Conservation (phyloP, 2,113 vertebrate genomes). For the Ctenomys sociabilis region DNA sequence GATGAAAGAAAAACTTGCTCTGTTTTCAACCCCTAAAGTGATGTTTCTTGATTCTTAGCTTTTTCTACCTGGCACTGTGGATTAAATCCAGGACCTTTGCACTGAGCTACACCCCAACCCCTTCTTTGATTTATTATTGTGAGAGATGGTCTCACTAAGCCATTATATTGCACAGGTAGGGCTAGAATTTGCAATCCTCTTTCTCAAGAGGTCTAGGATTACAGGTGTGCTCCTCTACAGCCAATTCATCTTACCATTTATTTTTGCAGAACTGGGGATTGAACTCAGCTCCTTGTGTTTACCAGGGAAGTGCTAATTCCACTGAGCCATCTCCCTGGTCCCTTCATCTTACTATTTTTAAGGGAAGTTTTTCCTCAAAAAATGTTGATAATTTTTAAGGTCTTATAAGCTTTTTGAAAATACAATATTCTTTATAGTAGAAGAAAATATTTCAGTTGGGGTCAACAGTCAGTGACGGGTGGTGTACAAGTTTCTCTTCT, state of each 20-base stretch:
- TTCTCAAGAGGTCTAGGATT: not conserved
- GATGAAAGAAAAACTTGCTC: not conserved
- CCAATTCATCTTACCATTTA: not conserved
- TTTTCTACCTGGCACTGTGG: not conserved
- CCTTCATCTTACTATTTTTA: not conserved
- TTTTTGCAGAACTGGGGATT: no score
- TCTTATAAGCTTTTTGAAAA: slow-evolving; percentile 44
- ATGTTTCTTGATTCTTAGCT: not conserved
- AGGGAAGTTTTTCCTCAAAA: not conserved
- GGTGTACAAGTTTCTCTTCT: not conserved
- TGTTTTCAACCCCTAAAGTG: not conserved
- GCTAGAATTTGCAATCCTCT: not conserved
- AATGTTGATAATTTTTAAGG: slow-evolving; percentile 3
- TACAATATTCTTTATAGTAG: not conserved
- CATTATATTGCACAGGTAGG: not conserved
- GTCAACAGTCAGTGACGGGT: not conserved
- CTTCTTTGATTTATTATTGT: not conserved
- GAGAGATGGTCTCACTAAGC: not conserved
- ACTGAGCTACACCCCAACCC: not conserved
- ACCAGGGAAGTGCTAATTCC: no score
- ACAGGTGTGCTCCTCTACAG: not conserved
- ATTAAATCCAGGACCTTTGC: not conserved
- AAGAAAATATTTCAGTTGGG: not conserved
- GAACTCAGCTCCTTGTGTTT: no score
- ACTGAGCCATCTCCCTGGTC: no score